A percentile compares a stretch with the other conserved stretches of the same genome.
Evolutionary conservation across 2,113 vertebrate genomes (phyloP).

Genomic region (Dasypus novemcinctus): DNA sequence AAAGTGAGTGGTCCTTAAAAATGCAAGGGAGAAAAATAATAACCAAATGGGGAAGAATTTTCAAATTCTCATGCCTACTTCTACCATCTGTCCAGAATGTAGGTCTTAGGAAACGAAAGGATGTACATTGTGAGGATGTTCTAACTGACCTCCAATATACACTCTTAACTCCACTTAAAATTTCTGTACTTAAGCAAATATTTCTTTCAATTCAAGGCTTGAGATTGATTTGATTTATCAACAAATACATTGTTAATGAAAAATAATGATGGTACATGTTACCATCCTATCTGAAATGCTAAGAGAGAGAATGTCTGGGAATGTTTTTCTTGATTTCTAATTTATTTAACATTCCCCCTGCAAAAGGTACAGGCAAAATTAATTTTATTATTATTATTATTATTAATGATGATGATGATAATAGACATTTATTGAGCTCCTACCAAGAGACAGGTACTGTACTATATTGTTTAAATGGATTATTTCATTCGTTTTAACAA

Average conservation of each 20-base stretch:
- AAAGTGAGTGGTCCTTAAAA: neutral
- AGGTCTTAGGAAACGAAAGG: neutral
- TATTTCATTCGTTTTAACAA: neutral
- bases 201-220: neutral
- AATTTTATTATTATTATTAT: neutral
- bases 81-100: neutral
- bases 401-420: neutral
- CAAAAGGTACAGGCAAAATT: neutral
- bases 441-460: neutral
- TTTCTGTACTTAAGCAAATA: neutral
- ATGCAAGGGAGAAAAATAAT: neutral
- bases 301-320: neutral
- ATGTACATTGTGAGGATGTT: neutral
- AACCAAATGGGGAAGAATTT: neutral
- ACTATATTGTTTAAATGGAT: neutral
- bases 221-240: neutral
- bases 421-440: neutral
- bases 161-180: neutral
- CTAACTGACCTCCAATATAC: neutral
- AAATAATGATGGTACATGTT: neutral
- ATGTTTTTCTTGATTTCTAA: neutral
- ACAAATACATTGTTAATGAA: neutral
- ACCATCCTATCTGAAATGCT: neutral
- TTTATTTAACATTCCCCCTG: neutral
- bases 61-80: neutral